These are phyloP conservation scores for Lepidocolaptes lacrymiger DNA, from an alignment of 2,797 vertebrate genomes.

Conservation along the genomic window DNA sequence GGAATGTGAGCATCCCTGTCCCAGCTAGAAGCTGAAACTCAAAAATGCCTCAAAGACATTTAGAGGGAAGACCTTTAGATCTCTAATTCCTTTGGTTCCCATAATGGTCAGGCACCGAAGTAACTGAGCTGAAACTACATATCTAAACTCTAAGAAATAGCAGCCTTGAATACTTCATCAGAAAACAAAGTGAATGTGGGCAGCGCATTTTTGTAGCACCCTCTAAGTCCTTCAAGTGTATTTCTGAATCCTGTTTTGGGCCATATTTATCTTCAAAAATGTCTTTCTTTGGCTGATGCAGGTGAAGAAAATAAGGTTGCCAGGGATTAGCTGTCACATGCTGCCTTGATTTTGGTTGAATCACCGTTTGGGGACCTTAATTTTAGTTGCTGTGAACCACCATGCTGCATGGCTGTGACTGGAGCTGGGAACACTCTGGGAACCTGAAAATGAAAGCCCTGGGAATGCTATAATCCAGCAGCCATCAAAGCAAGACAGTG, in stretches of 20 bases:
- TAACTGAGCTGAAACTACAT: neutral
- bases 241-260: neutral
- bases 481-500: neutral
- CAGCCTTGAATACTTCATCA: neutral
- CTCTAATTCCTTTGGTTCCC: neutral
- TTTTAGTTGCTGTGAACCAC: neutral
- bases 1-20: neutral
- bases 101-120: neutral
- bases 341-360: neutral
- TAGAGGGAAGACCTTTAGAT: neutral
- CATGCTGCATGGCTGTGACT: neutral
- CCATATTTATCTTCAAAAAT: neutral
- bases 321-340: neutral
- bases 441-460: neutral
- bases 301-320: neutral
- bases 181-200: neutral
- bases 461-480: neutral
- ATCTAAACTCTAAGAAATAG: neutral
- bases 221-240: neutral
- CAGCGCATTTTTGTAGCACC: neutral
- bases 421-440: neutral
- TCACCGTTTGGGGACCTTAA: neutral
- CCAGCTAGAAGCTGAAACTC: neutral
- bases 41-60: neutral
- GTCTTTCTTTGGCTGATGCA: neutral